Percentiles rank a stretch among this genome's conserved stretches.
Conservation (phyloP, 2,113 vertebrate genomes). For the Psophia crepitans region DNA sequence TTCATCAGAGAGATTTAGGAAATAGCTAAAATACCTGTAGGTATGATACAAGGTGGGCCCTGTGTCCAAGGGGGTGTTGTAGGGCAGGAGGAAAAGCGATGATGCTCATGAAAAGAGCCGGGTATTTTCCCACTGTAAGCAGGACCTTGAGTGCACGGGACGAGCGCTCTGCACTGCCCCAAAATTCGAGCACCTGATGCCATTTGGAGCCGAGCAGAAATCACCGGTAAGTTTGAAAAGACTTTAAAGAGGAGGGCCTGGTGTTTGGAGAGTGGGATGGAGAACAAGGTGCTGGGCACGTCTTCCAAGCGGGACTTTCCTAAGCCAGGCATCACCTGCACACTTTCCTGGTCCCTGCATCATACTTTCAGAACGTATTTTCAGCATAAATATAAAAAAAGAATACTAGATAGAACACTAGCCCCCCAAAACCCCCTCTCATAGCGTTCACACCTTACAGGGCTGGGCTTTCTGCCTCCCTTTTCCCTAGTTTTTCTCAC, state of each 20-base stretch:
- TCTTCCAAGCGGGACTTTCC: too few relatives aligned
- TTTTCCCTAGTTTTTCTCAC: background rate
- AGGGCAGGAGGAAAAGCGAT: background rate
- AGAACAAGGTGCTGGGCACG: background rate
- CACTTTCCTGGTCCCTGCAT: accelerated
- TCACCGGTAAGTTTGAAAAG: accelerated
- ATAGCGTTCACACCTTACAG: accelerated
- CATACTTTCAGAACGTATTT: background rate
- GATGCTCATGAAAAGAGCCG: background rate
- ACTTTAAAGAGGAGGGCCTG: background rate
- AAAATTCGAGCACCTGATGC: background rate
- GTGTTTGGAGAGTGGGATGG: accelerated
- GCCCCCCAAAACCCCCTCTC: background rate
- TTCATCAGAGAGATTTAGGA: background rate
- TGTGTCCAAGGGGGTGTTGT: accelerated
- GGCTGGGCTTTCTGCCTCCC: background rate
- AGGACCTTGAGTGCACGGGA: accelerated
- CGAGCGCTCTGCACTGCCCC: background rate
- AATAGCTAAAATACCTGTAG: background rate
- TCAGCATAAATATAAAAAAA: background rate
- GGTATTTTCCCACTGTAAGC: accelerated
- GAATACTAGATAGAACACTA: background rate
- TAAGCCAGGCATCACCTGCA: too few relatives aligned
- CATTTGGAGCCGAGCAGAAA: background rate
- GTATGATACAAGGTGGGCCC: background rate